Conservation (phyloP, 2,888 invertebrate species). For the Molorchus minor region DNA sequence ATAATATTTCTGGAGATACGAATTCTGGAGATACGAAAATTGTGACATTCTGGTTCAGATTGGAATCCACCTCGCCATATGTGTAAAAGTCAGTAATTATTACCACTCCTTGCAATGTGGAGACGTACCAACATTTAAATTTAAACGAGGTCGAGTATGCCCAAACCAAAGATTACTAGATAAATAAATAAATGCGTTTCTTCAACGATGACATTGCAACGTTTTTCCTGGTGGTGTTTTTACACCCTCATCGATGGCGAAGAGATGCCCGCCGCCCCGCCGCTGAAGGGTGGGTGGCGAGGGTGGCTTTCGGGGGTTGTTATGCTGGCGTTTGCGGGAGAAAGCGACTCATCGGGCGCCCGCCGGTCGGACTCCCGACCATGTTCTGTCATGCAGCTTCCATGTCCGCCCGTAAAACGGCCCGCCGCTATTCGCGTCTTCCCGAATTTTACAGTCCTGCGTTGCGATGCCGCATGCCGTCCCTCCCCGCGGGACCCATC, state of each 20-base stretch:
- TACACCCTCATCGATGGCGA: not conserved
- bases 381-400: conserved; percentile 41
- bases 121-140: too few relatives aligned
- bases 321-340: conserved; percentile 44
- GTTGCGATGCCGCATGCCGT: not conserved
- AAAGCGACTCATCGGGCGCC: conserved; percentile 56
- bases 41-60: too few relatives aligned
- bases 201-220: too few relatives aligned
- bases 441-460: conserved; percentile 28
- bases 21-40: too few relatives aligned
- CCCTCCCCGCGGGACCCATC: not conserved
- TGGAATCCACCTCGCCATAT: too few relatives aligned
- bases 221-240: not conserved
- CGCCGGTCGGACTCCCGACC: conserved; percentile 46
- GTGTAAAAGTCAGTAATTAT: too few relatives aligned
- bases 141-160: too few relatives aligned
- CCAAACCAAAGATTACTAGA: too few relatives aligned
- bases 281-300: conserved; percentile 15
- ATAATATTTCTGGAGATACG: too few relatives aligned
- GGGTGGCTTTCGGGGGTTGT: conserved; percentile 20
- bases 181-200: too few relatives aligned
- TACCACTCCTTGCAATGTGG: too few relatives aligned
- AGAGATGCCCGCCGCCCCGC: too few relatives aligned
- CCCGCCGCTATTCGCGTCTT: conserved; percentile 25
- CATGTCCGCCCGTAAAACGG: conserved; percentile 36